Evolutionary conservation across 2,888 invertebrate genomes (phyloP), one percentile per base, ranked within the genome.

Genomic region (Hyles lineata): DNA sequence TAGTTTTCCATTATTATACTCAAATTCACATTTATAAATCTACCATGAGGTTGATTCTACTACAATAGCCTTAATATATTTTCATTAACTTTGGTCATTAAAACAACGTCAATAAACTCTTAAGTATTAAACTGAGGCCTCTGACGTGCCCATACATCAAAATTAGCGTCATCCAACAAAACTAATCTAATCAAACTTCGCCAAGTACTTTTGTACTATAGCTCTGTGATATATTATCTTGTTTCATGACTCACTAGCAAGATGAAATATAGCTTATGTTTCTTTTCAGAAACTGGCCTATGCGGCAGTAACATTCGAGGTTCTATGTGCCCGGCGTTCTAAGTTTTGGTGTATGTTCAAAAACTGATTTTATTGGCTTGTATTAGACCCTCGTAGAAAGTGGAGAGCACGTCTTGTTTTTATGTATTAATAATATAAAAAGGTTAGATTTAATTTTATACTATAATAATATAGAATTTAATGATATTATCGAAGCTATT

Each of bases 191-290:
- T 67, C 67, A 43, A 67, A 67, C 67, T 67, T 67, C 21, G 23
- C 67, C 67, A 50, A 50, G 50, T 63, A 63, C 63, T 11, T 43
- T 7, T 50, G 43, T 25, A 67, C 23, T 23, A 21, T 21, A 50
- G 67, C 67, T 43, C 7, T 23, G 23, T 67, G 43, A 43, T 67
- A 43, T 67, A 50, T 17, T 55, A 50, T 35, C 62, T 67, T 21
- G 67, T 67, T 67, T 67, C 50, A 67, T 67, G 67, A 67, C 50
- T 67, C 43, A 67, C 67, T 43, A 63, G 35, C 50, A 23, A 50
- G 50, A 67, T 67, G 67, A 67, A 50, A 67, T 50, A 67, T 67
- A 67, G 67, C 67, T 67, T 67, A 63, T 63, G 67, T 67, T 67
- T 67, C 67, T 67, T 63, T 67, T 67, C 50, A 67, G 67, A 6